Percentiles rank a stretch among this genome's conserved stretches.
These are phyloP conservation scores for Pan paniscus DNA, from an alignment of 2,113 vertebrate genomes.

Conservation along the genomic window DNA sequence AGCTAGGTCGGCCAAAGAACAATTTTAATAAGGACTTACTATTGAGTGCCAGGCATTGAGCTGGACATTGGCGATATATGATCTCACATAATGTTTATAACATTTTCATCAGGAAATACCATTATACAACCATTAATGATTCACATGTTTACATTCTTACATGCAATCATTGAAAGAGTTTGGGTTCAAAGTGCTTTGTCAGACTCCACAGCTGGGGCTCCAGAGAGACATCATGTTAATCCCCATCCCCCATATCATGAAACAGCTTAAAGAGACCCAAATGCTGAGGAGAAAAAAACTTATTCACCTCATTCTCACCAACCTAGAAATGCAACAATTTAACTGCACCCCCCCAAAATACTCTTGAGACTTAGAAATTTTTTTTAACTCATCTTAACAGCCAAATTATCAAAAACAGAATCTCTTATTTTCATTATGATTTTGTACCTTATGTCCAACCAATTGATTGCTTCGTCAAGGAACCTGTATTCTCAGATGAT, in stretches of 20 bases:
- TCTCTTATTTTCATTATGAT: neutral
- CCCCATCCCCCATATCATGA: fast-evolving
- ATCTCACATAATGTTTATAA: neutral
- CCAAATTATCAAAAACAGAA: neutral
- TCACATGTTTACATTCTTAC: neutral
- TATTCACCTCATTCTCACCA: neutral
- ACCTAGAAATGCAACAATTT: neutral
- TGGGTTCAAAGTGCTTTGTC: neutral
- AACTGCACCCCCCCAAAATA: neutral
- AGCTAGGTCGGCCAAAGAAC: neutral
- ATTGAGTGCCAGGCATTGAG: neutral
- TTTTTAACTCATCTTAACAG: neutral
- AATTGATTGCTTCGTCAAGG: neutral
- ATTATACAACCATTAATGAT: neutral
- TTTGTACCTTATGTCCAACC: neutral
- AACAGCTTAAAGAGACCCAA: neutral
- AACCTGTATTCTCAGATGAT: neutral
- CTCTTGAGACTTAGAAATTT: neutral
- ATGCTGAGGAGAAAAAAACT: neutral
- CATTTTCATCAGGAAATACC: neutral
- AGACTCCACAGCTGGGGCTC: neutral
- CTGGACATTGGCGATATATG: neutral
- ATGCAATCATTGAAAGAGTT: neutral
- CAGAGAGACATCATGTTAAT: neutral
- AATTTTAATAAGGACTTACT: neutral